Base-by-base conservation (phyloP, 1,140 invertebrate species). In the Pseudomyrmex sp. region DNA sequence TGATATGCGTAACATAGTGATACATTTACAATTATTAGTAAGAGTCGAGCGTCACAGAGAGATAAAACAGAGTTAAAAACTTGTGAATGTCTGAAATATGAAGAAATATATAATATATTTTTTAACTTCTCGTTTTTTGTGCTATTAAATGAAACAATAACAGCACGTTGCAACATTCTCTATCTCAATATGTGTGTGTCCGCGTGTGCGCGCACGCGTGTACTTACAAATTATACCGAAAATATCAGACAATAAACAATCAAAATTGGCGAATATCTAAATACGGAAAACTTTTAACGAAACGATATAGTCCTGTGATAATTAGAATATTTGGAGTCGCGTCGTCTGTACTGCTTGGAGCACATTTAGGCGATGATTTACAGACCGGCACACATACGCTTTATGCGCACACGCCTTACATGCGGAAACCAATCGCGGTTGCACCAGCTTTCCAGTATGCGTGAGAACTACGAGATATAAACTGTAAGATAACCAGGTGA, bases 321-420 rank as follows among this genome's bases (percentile, higher is more conserved):
- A 90, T 90, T 90, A 87, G 86, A 88, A 90, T 87, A 89, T 86
- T 90, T 85, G 62, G 69, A 83, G 70, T 20, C 35, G 46, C 15
- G 62, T 12, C 50, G 70, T 8, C 61, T 48, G 23, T 15, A 46
- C 52, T 46, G 82, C 74, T 59, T 54, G 15, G 50, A 87, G 88
- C 88, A 82, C 88, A 82, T 90, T 90, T 89, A 89, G 84, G 62
- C 68, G 88, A 86, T 90, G 89, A 90, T 90, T 90, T 90, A 90
- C 76, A 65, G 73, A 58, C 68, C 35, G 26, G 52, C 23, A 58
- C 5, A 74, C 62, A 54, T 12, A 82, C 56, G 66, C 48, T 46
- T 52, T 80, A 62, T 18, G 62, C 80, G 54, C 15, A 58, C 68
- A 52, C 58, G 77, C 66, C 5, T 35, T 35, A 35, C 35, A 35